Percentiles rank a stretch among this genome's conserved stretches.
phyloP scores from a whole-genome alignment of 2,888 invertebrate genomes.

The Lathronympha strigana region DNA sequence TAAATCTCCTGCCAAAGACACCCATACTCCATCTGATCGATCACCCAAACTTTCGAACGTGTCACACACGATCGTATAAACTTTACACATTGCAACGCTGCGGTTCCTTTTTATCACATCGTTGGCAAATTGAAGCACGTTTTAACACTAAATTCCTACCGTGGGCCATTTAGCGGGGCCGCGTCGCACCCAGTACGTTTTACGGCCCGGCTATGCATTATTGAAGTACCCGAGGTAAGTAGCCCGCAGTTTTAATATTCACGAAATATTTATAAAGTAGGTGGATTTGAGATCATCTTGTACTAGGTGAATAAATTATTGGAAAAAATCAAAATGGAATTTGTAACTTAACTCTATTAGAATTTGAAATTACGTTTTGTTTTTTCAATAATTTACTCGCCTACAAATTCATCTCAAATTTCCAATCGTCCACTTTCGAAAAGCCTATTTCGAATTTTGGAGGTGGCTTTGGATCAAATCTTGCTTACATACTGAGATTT shows the following conservation, averaged over 20 bases:
- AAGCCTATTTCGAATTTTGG: no score
- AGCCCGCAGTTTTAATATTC: slow-evolving; percentile 64
- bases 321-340: no score
- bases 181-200: slow-evolving; percentile 65
- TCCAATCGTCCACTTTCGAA: no score
- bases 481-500: no score
- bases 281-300: slow-evolving; percentile 46
- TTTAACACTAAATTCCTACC: slow-evolving; percentile 70
- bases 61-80: slow-evolving; percentile 49
- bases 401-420: no score
- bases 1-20: no score
- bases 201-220: slow-evolving; percentile 71
- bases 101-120: slow-evolving; percentile 71
- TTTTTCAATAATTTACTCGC: no score
- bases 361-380: no score
- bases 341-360: background rate
- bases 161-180: slow-evolving; percentile 74
- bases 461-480: no score
- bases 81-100: slow-evolving; percentile 61
- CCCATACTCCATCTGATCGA: slow-evolving; percentile 29
- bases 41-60: slow-evolving; percentile 41
- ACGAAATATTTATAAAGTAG: slow-evolving; percentile 59
- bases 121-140: slow-evolving; percentile 74
- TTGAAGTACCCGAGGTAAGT: slow-evolving; percentile 61
- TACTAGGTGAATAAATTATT: slow-evolving; percentile 28